Evolutionary conservation across 2,888 invertebrate genomes (phyloP).

Genomic region (Chamaedrilus cognettii): DNA sequence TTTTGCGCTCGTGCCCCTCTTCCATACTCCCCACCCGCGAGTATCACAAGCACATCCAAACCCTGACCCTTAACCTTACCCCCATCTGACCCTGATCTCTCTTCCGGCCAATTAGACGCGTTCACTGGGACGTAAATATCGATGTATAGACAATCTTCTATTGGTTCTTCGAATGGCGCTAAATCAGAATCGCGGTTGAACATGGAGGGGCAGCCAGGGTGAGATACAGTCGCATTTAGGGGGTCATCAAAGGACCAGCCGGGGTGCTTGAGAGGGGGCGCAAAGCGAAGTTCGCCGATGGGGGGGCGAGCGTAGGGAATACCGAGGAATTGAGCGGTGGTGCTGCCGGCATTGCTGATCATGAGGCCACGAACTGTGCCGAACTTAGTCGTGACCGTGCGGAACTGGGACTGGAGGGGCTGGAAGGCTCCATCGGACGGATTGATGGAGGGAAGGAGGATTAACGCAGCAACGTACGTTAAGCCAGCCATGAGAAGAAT

Average conservation of each 20-base stretch:
- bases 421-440: too few relatives aligned
- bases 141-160: conserved; percentile 50
- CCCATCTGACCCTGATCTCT: too few relatives aligned
- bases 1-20: too few relatives aligned
- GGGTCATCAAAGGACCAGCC: conserved; percentile 24
- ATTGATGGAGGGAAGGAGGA: too few relatives aligned
- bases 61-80: conserved; percentile 9
- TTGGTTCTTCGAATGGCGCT: conserved; percentile 38
- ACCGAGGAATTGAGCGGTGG: conserved; percentile 25
- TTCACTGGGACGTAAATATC: conserved; percentile 49
- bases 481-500: too few relatives aligned
- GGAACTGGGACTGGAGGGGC: too few relatives aligned
- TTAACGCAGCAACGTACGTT: too few relatives aligned
- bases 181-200: not conserved
- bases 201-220: conserved; percentile 16
- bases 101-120: too few relatives aligned
- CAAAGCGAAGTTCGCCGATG: conserved; percentile 20
- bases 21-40: too few relatives aligned
- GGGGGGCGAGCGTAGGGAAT: conserved; percentile 27
- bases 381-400: not conserved
- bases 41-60: not conserved
- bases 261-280: conserved; percentile 18
- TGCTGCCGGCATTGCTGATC: not conserved
- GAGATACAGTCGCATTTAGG: conserved; percentile 22
- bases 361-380: not conserved